A percentile compares a stretch with the other conserved stretches of the same genome.
These are phyloP conservation scores for Carassius auratus DNA, from an alignment of 2,113 vertebrate genomes.

Conservation along the genomic window DNA sequence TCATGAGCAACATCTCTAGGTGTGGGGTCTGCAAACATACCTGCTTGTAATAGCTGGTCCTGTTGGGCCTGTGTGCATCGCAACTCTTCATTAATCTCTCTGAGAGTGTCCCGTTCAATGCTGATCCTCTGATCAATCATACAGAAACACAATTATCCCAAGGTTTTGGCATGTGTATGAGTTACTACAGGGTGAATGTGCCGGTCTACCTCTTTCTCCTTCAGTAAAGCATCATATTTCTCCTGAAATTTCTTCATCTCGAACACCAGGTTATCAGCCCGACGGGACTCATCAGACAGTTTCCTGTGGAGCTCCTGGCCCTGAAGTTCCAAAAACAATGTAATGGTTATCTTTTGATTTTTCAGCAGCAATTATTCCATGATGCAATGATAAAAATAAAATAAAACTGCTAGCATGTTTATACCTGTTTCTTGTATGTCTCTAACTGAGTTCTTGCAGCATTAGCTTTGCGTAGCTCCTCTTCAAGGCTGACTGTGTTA, in stretches of 20 bases:
- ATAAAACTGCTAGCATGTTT: background rate
- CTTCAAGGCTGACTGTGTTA: slow-evolving; percentile 93
- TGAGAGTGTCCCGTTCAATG: slow-evolving; percentile 89
- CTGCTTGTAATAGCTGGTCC: slow-evolving; percentile 87
- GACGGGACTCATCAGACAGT: slow-evolving; percentile 89
- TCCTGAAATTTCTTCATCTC: slow-evolving; percentile 93
- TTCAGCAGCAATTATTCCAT: too few relatives aligned
- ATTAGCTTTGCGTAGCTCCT: slow-evolving; percentile 95
- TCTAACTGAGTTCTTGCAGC: slow-evolving; percentile 91
- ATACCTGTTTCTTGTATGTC: slow-evolving; percentile 92
- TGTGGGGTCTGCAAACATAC: slow-evolving; percentile 65
- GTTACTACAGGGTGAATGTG: background rate
- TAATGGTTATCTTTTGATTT: background rate
- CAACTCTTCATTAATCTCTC: slow-evolving; percentile 94
- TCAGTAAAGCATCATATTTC: slow-evolving; percentile 87
- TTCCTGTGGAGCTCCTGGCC: slow-evolving; percentile 92
- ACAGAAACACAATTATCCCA: background rate
- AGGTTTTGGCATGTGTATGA: background rate
- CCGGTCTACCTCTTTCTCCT: slow-evolving; percentile 90
- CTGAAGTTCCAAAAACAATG: slow-evolving; percentile 66
- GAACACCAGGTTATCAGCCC: slow-evolving; percentile 90
- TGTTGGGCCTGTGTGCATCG: slow-evolving; percentile 91
- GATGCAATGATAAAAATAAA: too few relatives aligned
- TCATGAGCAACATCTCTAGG: background rate
- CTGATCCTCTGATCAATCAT: slow-evolving; percentile 82